Conservation (phyloP, 1,140 invertebrate species). For the Hylyphantes graminicola region DNA sequence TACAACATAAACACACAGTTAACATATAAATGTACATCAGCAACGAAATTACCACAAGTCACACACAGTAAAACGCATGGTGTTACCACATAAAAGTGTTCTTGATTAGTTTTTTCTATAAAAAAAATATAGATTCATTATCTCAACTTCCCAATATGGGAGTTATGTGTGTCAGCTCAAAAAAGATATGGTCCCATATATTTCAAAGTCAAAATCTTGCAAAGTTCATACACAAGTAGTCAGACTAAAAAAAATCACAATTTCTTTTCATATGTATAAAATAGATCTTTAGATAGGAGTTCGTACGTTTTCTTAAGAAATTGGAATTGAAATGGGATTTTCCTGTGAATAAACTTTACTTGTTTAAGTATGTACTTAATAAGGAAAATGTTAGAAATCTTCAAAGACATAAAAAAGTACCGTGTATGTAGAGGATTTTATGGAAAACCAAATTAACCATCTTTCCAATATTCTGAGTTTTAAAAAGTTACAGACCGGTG, state of each 20-base stretch:
- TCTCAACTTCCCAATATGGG: conserved; percentile 48
- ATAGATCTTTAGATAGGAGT: background rate
- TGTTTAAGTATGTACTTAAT: too few relatives aligned
- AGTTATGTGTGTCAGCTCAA: conserved; percentile 38
- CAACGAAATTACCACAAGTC: conserved; percentile 5
- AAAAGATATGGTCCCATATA: conserved; percentile 56
- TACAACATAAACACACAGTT: conserved; percentile 13
- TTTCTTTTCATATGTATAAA: background rate
- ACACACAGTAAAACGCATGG: background rate
- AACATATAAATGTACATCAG: conserved; percentile 1
- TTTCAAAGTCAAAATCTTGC: conserved; percentile 27
- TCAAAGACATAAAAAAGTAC: too few relatives aligned
- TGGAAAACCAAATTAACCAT: too few relatives aligned
- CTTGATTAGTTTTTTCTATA: conserved; percentile 25
- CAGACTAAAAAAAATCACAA: conserved; percentile 30
- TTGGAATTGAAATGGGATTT: too few relatives aligned
- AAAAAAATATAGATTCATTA: conserved; percentile 51
- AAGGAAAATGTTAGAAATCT: too few relatives aligned
- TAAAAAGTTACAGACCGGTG: too few relatives aligned
- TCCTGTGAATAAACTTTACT: too few relatives aligned
- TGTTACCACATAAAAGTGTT: background rate
- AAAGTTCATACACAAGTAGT: background rate
- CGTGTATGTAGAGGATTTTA: too few relatives aligned
- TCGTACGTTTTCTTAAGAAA: too few relatives aligned
- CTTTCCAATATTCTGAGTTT: too few relatives aligned